Conservation (phyloP, 92 coral and sea anemone species). For the Phenganax subtilis region DNA sequence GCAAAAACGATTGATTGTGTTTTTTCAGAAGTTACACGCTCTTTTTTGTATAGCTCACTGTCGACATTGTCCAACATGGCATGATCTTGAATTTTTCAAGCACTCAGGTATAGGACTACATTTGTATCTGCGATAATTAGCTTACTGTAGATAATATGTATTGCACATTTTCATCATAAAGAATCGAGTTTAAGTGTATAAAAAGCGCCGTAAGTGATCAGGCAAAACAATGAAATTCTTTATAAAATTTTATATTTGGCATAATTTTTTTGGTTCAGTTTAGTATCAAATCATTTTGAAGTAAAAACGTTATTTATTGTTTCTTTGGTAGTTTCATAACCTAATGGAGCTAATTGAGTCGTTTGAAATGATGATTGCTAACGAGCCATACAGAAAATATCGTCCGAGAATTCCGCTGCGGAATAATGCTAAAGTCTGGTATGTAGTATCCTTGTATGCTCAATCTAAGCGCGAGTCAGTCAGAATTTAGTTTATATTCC, state of each 20-base stretch:
- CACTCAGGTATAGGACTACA: conserved; percentile 56
- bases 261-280: not conserved
- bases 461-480: no score
- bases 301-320: not conserved
- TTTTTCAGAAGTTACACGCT: not conserved
- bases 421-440: conserved; percentile 65
- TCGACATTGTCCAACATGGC: conserved; percentile 86
- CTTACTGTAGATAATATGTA: no score
- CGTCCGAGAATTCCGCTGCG: conserved; percentile 63
- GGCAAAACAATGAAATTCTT: no score
- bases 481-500: no score
- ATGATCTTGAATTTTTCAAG: conserved; percentile 66
- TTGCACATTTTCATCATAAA: no score
- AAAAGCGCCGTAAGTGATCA: no score
- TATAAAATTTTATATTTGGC: not conserved
- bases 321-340: conserved; percentile 65
- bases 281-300: not conserved
- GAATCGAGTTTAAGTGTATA: no score
- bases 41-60: conserved; percentile 53
- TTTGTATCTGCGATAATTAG: not conserved
- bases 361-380: conserved; percentile 78
- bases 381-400: conserved; percentile 73
- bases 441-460: not conserved
- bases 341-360: conserved; percentile 88
- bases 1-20: no score